phyloP scores from a whole-genome alignment of 2,113 vertebrate genomes.

The Gopherus evgoodei region DNA sequence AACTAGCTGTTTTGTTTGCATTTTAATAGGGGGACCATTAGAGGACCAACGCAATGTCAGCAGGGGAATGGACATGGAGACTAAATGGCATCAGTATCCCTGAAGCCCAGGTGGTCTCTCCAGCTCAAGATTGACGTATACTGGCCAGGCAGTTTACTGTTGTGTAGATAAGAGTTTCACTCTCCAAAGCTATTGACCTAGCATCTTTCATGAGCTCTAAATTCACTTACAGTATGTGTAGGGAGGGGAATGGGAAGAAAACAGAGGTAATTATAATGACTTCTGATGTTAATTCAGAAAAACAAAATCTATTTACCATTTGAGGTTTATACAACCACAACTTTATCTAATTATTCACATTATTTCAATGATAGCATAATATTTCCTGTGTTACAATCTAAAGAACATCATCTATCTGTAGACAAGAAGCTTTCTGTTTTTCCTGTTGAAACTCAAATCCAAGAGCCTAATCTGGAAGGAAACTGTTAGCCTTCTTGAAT shows the following conservation, averaged over 20 bases:
- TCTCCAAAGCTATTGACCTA: not conserved
- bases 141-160: not conserved
- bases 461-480: constrained; percentile 40
- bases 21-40: not conserved
- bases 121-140: not conserved
- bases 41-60: too few relatives aligned
- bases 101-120: not conserved
- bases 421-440: constrained; percentile 51
- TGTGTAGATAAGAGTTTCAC: not conserved
- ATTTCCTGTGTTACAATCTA: not conserved
- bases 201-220: constrained; percentile 25
- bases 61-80: not conserved
- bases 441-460: constrained; percentile 65
- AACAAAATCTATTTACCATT: constrained; percentile 16
- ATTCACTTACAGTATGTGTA: not conserved
- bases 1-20: not conserved
- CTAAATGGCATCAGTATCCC: not conserved
- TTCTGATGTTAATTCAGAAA: not conserved
- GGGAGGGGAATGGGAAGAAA: not conserved
- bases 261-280: constrained; percentile 4
- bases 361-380: not conserved
- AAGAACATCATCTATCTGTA: constrained; percentile 40
- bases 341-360: constrained; percentile 54
- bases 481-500: constrained; percentile 31
- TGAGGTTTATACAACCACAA: not conserved